phyloP scores from a whole-genome alignment of 2,113 vertebrate species.

The Silurus glanis region DNA sequence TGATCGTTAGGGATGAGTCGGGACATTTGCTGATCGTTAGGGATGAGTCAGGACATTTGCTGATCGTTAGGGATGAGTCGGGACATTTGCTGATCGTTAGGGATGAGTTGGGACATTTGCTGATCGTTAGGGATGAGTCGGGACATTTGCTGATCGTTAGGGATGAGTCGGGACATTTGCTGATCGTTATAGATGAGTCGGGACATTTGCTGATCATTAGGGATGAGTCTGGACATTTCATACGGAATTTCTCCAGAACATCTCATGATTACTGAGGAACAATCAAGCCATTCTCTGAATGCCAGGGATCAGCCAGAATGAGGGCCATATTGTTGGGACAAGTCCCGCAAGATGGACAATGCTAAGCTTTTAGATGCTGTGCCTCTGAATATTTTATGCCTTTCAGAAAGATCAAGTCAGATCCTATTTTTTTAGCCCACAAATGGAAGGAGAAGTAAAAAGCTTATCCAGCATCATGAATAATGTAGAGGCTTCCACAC shows the following conservation, averaged over 20 bases:
- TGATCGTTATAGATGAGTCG: not conserved
- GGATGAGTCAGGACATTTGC: too few species aligned
- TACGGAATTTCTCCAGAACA: not conserved
- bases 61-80: too few species aligned
- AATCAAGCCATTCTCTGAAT: not conserved
- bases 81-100: too few species aligned
- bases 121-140: too few species aligned
- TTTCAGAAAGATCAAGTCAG: not conserved
- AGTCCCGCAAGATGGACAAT: not conserved
- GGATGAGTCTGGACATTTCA: not conserved
- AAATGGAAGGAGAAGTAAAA: conserved; percentile 36
- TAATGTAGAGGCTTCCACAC: conserved; percentile 64
- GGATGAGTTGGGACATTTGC: too few species aligned
- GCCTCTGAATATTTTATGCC: conserved; percentile 23
- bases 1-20: too few species aligned
- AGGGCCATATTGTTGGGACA: not conserved
- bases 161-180: not conserved
- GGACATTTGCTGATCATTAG: not conserved
- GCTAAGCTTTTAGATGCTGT: not conserved
- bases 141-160: not conserved
- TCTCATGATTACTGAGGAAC: not conserved
- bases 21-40: too few species aligned
- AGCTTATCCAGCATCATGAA: conserved; percentile 63
- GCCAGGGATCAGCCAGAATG: too few species aligned
- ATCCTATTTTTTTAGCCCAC: conserved; percentile 20